These are phyloP conservation scores for Alca torda DNA, from an alignment of 2,797 vertebrate species.

Conservation along the genomic window DNA sequence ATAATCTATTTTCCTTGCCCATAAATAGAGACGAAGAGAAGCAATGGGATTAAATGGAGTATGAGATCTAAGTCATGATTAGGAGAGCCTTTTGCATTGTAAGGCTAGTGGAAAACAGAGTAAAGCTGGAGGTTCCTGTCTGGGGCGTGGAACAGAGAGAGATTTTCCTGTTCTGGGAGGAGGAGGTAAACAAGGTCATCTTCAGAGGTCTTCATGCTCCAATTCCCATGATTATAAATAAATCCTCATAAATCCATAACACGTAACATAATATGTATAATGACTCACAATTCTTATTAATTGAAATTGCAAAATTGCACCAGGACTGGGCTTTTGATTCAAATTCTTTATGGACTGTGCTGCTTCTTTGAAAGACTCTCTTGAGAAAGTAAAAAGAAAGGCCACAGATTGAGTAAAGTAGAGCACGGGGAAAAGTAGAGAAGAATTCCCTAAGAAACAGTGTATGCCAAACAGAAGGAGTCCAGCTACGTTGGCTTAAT, in stretches of 20 bases:
- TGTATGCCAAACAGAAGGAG: neutral
- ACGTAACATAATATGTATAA: neutral
- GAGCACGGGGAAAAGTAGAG: neutral
- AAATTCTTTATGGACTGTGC: neutral
- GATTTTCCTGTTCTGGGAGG: neutral
- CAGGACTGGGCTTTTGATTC: neutral
- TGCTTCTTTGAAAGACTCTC: neutral
- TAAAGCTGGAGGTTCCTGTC: neutral
- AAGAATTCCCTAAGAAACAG: neutral
- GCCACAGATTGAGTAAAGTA: neutral
- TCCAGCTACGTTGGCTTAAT: neutral
- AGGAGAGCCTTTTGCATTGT: neutral
- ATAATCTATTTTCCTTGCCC: neutral
- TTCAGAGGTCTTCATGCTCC: neutral
- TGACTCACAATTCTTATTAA: neutral
- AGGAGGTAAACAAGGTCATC: neutral
- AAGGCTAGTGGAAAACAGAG: neutral
- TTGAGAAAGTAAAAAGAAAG: neutral
- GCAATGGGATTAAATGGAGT: neutral
- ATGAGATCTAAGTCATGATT: neutral
- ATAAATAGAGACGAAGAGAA: neutral
- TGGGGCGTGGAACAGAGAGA: neutral
- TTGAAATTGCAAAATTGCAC: neutral
- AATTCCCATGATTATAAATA: neutral
- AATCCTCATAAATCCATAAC: neutral